Percentiles rank a stretch among this genome's conserved stretches.
These are phyloP conservation scores for Xiphorhynchus elegans DNA, from an alignment of 2,113 vertebrate genomes.

Conservation along the genomic window DNA sequence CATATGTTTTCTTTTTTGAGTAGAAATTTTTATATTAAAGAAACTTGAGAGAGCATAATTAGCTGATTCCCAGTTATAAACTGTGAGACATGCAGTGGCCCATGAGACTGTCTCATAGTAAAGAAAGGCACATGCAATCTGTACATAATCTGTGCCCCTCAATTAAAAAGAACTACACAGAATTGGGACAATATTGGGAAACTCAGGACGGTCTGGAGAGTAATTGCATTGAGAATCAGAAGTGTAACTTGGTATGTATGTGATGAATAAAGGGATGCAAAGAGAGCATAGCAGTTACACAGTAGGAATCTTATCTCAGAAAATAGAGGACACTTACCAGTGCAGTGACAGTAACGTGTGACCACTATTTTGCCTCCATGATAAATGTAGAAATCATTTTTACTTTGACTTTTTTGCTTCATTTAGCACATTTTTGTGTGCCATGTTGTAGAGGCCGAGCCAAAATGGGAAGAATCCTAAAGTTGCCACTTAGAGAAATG, in stretches of 20 bases:
- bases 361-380: background rate
- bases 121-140: background rate
- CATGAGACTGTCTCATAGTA: background rate
- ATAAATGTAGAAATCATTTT: background rate
- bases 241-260: background rate
- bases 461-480: background rate
- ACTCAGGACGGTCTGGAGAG: background rate
- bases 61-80: background rate
- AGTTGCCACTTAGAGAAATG: background rate
- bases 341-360: background rate
- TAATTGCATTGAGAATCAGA: background rate
- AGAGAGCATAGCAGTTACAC: background rate
- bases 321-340: background rate
- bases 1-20: background rate
- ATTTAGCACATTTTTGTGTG: background rate
- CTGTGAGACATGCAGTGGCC: background rate
- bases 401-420: background rate
- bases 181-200: background rate
- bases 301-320: background rate
- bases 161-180: background rate
- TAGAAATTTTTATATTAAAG: background rate
- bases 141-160: background rate
- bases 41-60: background rate
- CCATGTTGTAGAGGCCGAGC: background rate
- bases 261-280: background rate